A percentile compares a stretch with the other conserved stretches of the same genome.
phyloP scores from a whole-genome alignment of 2,888 invertebrate genomes.

The Aphidius colemani region DNA sequence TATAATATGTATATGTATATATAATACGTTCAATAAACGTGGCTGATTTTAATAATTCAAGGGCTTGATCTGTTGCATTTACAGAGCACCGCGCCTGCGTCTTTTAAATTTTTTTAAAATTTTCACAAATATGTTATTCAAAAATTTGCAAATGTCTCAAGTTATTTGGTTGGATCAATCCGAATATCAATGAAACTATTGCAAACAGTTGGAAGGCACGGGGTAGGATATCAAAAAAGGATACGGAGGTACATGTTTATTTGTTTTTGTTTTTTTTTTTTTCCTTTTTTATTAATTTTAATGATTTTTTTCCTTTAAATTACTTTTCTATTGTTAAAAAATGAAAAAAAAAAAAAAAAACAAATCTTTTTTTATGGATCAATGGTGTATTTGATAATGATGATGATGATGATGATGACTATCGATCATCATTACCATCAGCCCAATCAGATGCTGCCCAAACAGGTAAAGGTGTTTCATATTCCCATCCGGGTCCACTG shows the following conservation, averaged over 20 bases:
- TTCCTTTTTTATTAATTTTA: too few relatives aligned
- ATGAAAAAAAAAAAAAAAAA: conserved; percentile 13
- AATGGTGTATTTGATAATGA: too few relatives aligned
- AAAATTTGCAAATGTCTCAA: too few relatives aligned
- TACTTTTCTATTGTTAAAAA: conserved; percentile 7
- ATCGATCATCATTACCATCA: conserved; percentile 72
- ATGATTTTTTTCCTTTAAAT: conserved; percentile 6
- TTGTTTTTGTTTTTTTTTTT: too few relatives aligned
- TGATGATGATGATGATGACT: conserved; percentile 40
- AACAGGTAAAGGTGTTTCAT: conserved; percentile 86
- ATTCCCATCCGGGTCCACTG: conserved; percentile 93
- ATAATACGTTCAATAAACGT: conserved; percentile 1
- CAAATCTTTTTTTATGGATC: background rate
- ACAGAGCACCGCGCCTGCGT: conserved; percentile 1
- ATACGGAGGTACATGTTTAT: conserved; percentile 26
- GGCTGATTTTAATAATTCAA: background rate
- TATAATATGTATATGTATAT: background rate
- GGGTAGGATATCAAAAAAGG: conserved; percentile 50
- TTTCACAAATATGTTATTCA: too few relatives aligned
- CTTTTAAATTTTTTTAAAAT: background rate
- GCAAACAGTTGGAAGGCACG: conserved; percentile 55
- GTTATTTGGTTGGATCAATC: conserved; percentile 19
- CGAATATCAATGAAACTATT: conserved; percentile 34
- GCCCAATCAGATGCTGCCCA: conserved; percentile 91
- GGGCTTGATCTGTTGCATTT: background rate